phyloP scores from a whole-genome alignment of 2,113 vertebrate species.

The Limanda limanda region DNA sequence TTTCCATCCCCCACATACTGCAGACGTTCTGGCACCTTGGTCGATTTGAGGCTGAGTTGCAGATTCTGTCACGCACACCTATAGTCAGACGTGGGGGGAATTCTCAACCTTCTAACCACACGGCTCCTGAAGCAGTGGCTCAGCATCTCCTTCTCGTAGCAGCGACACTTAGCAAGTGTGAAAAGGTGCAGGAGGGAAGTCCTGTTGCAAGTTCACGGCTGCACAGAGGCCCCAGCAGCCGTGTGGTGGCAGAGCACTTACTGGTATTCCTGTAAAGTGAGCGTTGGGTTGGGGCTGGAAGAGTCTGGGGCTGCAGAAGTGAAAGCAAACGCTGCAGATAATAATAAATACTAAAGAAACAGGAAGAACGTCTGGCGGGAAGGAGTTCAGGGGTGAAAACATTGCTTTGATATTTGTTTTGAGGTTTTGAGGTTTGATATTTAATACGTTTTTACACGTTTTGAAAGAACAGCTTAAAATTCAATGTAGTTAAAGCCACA shows the following conservation, averaged over 20 bases:
- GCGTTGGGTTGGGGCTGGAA: background rate
- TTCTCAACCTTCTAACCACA: constrained; percentile 49
- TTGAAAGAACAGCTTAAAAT: background rate
- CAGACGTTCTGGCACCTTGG: background rate
- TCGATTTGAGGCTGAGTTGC: background rate
- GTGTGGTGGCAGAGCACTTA: background rate
- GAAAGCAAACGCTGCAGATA: constrained; percentile 34
- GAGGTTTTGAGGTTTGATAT: background rate
- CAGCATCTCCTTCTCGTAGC: background rate
- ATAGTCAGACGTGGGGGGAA: constrained; percentile 25
- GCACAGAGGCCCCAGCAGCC: background rate
- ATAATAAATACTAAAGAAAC: constrained; percentile 20
- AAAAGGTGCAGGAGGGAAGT: constrained; percentile 4
- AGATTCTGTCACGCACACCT: background rate
- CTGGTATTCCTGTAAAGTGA: constrained; percentile 22
- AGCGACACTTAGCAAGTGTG: background rate
- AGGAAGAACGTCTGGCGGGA: constrained; percentile 23
- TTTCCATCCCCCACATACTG: background rate
- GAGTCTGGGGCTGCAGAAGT: constrained; percentile 37
- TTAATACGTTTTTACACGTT: background rate
- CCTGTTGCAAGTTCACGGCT: constrained; percentile 4
- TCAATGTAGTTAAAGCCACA: background rate
- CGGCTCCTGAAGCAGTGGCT: background rate
- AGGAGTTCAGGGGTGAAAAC: background rate
- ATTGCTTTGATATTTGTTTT: too few species aligned